Evolutionary conservation across 2,797 vertebrate genomes (phyloP).

Genomic region (Melanogrammus aeglefinus): DNA sequence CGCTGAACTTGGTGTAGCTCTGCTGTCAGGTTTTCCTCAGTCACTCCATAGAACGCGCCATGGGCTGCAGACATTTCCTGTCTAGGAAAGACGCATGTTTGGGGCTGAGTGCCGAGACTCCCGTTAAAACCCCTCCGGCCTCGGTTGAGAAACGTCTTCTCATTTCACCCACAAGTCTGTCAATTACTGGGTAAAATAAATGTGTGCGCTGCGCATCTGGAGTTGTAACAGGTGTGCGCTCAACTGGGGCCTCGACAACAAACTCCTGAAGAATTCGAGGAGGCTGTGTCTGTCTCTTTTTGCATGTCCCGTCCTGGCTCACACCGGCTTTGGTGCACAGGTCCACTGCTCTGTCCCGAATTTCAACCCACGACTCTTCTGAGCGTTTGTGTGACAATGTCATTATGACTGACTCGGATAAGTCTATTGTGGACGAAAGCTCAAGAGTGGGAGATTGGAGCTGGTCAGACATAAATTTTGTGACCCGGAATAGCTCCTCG

Average conservation of each 20-base stretch:
- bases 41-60: slow-evolving; percentile 10
- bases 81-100: background rate
- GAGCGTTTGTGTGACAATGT: slow-evolving; percentile 6
- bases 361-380: slow-evolving; percentile 3
- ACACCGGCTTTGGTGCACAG: slow-evolving; percentile 12
- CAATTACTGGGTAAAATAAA: slow-evolving; percentile 1
- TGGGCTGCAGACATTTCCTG: slow-evolving; percentile 10
- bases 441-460: background rate
- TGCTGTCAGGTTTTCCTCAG: slow-evolving; percentile 12
- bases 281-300: slow-evolving; percentile 10
- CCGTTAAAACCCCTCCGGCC: background rate
- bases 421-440: background rate
- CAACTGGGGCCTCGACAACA: slow-evolving; percentile 22
- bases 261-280: slow-evolving; percentile 12
- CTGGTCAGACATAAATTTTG: slow-evolving; percentile 13
- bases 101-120: slow-evolving; percentile 13
- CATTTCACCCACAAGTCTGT: slow-evolving; percentile 14
- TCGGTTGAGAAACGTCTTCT: slow-evolving; percentile 13
- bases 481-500: slow-evolving; percentile 12
- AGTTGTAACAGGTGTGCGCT: background rate
- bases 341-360: slow-evolving; percentile 7
- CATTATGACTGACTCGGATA: background rate
- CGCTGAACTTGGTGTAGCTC: slow-evolving; percentile 5
- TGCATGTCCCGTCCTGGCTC: background rate
- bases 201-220: background rate